phyloP scores from a whole-genome alignment of 64 coral and sea anemone genomes.

The Platygyra sinensis region DNA sequence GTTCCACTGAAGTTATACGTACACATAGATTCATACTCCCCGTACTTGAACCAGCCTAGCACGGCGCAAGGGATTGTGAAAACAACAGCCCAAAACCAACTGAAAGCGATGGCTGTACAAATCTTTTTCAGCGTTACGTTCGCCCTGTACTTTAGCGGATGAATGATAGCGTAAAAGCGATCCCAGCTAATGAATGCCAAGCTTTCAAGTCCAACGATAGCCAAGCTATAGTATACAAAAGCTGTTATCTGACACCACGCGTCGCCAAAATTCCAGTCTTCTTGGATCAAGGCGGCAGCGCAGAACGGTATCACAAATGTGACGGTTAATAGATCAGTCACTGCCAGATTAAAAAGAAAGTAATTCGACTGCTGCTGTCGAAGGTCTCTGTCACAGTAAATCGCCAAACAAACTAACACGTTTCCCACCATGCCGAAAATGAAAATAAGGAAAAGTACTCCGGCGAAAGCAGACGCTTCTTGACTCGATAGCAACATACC shows the following conservation, averaged over 20 bases:
- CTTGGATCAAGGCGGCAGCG: slow-evolving; percentile 24
- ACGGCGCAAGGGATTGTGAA: slow-evolving; percentile 55
- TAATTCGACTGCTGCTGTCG: slow-evolving; percentile 60
- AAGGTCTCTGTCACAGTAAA: slow-evolving; percentile 63
- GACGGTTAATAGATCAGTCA: slow-evolving; percentile 59
- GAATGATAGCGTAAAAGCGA: slow-evolving; percentile 59
- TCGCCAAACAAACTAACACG: slow-evolving; percentile 54
- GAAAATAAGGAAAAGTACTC: slow-evolving; percentile 42
- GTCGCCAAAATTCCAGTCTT: slow-evolving; percentile 44
- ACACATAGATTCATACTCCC: slow-evolving; percentile 60
- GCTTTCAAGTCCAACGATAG: slow-evolving; percentile 59
- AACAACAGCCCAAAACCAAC: slow-evolving; percentile 65
- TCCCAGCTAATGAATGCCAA: slow-evolving; percentile 69
- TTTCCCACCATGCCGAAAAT: slow-evolving; percentile 58
- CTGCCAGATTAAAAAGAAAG: slow-evolving; percentile 63
- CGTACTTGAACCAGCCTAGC: slow-evolving; percentile 71
- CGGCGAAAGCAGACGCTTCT: slow-evolving; percentile 20
- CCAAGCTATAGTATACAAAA: slow-evolving; percentile 60
- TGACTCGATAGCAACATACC: slow-evolving; percentile 22
- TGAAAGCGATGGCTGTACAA: not conserved
- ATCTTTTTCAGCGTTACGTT: slow-evolving; percentile 40
- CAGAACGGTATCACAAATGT: slow-evolving; percentile 63
- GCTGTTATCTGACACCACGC: slow-evolving; percentile 37
- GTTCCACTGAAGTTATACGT: slow-evolving; percentile 61
- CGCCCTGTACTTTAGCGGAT: slow-evolving; percentile 51